Base-by-base conservation (phyloP, 2,797 vertebrate species). In the Pantherophis vulpinus region DNA sequence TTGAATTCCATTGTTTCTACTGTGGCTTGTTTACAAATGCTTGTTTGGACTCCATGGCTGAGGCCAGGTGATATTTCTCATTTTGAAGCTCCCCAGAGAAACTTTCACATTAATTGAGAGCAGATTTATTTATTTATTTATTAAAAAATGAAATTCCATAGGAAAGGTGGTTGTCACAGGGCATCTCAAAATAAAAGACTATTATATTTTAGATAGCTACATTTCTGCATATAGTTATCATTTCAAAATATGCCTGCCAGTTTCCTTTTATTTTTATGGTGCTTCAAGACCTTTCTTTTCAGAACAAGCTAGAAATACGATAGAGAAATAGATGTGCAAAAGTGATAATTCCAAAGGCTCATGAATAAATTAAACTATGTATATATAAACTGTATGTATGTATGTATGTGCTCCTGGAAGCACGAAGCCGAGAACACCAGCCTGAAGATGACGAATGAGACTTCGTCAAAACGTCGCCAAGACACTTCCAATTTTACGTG, bases 171-270 rank as follows among this genome's bases (percentile, higher is more conserved):
- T 93, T 91, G 93, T 93, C 83, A 89, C 70, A 94, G 83, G 92
- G 37, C 92, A 90, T 95, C 92, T 92, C 86, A 25, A 93, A 94
- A 94, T 92, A 96, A 90, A 96, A 59, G 94, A 95, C 97, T 83
- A 47, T 83, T 83, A 83, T 93, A 97, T 90, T 96, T 96, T 95
- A 96, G 90, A 96, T 88, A 87, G 87, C 54, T 83, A 63, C 93
- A 14, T 20, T 94, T 93, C 16, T 89, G 90, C 91, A 95, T 58
- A 95, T 95, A 94, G 5, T 29, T 95, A 93, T 94, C 94, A 95
- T 92, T 97, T 96, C 94, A 92, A 95, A 96, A 96, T 70, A 60
- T 90, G 12, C 61, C 96, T 95, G 27, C 90, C 93, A 95, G 92
- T 87, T 93, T 95, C 51, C 90, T 94, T 96, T 91, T 4, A 91